phyloP scores from a whole-genome alignment of 2,797 vertebrate genomes.

The Melanotaenia nigrans region DNA sequence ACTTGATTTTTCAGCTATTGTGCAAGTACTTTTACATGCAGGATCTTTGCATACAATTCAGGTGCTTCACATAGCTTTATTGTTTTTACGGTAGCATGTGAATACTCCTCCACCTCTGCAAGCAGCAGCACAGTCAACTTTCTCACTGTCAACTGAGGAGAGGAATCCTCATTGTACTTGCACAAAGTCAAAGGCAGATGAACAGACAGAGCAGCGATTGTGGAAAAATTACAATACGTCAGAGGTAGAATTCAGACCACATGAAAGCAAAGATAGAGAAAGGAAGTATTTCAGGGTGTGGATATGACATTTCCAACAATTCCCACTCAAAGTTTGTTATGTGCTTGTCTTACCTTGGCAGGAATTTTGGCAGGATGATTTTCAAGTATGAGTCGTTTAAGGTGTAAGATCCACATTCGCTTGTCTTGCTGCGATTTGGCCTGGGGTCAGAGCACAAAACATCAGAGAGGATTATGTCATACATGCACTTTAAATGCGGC shows the following conservation, averaged over 20 bases:
- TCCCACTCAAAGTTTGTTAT: conserved; percentile 29
- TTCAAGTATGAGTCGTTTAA: conserved; percentile 98
- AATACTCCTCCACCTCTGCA: not conserved
- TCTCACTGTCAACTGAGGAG: not conserved
- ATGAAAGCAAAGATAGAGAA: conserved; percentile 16
- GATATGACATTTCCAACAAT: conserved; percentile 36
- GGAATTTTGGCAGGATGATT: conserved; percentile 98
- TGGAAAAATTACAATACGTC: conserved; percentile 9
- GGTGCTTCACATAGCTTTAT: not conserved
- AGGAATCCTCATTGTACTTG: conserved; percentile 28
- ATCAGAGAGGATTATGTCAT: conserved; percentile 57
- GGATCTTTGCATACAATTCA: not conserved
- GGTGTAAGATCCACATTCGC: conserved; percentile 95
- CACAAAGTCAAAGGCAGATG: conserved; percentile 4
- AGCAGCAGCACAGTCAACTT: not conserved
- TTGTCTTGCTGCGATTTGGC: conserved; percentile 97
- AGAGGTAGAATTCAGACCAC: conserved; percentile 8
- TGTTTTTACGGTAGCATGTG: not conserved
- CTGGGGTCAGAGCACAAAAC: conserved; percentile 74
- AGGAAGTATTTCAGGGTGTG: conserved; percentile 14
- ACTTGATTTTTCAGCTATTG: not conserved
- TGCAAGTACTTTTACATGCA: not conserved
- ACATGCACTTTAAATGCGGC: conserved; percentile 27
- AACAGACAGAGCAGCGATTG: conserved; percentile 29
- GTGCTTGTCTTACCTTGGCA: conserved; percentile 88